These are phyloP conservation scores for Vanessa atalanta DNA, from an alignment of 1,140 invertebrate genomes.

Conservation along the genomic window DNA sequence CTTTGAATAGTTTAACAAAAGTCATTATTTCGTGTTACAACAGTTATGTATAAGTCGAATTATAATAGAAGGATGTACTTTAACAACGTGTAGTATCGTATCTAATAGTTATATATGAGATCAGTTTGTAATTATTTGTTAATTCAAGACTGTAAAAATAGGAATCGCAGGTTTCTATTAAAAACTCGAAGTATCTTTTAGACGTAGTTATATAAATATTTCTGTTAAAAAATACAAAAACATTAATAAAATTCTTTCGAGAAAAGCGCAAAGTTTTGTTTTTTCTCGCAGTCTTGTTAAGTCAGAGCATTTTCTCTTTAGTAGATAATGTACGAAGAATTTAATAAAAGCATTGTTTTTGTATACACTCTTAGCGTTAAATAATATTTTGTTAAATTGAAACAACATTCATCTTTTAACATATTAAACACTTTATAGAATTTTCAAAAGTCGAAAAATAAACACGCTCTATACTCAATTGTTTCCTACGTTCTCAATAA, in stretches of 20 bases:
- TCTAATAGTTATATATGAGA: not conserved
- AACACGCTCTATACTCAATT: not conserved
- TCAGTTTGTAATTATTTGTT: not conserved
- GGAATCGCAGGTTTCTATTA: not conserved
- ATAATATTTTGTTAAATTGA: slow-evolving; percentile 33
- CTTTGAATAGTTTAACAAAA: slow-evolving; percentile 4
- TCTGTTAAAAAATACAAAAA: slow-evolving; percentile 42
- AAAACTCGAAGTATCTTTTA: slow-evolving; percentile 1
- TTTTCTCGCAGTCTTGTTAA: slow-evolving; percentile 58
- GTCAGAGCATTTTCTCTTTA: slow-evolving; percentile 48
- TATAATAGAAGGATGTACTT: not conserved
- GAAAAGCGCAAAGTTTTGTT: slow-evolving; percentile 66
- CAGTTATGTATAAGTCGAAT: not conserved
- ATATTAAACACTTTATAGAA: not conserved
- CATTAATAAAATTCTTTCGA: slow-evolving; percentile 71
- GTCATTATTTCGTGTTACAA: slow-evolving; percentile 5
- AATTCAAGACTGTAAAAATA: not conserved
- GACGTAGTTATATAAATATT: slow-evolving; percentile 10
- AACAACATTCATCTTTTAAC: slow-evolving; percentile 26
- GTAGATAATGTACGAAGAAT: slow-evolving; percentile 71
- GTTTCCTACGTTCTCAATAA: too few species aligned
- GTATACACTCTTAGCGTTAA: slow-evolving; percentile 46
- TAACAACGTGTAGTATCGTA: not conserved
- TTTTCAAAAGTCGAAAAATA: slow-evolving; percentile 11
- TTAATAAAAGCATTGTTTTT: slow-evolving; percentile 73